phyloP scores from a whole-genome alignment of 2,113 vertebrate genomes.

The Pungitius pungitius region DNA sequence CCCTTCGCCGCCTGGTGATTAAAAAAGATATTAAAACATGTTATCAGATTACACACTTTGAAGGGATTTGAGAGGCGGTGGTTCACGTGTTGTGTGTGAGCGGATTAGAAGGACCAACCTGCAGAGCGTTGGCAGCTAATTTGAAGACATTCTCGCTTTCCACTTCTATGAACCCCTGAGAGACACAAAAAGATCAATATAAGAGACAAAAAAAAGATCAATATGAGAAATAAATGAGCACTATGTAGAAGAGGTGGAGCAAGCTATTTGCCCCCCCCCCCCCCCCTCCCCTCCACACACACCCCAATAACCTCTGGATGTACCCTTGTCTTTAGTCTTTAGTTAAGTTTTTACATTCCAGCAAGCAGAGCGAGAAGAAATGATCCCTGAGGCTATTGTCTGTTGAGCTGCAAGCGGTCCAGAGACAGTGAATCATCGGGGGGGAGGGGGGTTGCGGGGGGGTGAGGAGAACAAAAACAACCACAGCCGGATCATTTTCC shows the following conservation, averaged over 20 bases:
- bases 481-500: background rate
- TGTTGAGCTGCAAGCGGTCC: constrained; percentile 42
- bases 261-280: background rate
- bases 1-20: constrained; percentile 91
- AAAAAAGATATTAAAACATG: background rate
- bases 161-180: constrained; percentile 94
- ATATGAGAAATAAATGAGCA: constrained; percentile 20
- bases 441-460: constrained; percentile 22
- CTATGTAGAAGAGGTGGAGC: constrained; percentile 4
- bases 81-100: constrained; percentile 7
- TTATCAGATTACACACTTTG: constrained; percentile 35
- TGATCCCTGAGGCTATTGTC: constrained; percentile 59
- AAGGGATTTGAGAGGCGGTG: background rate
- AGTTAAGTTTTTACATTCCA: constrained; percentile 56
- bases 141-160: constrained; percentile 98
- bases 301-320: constrained; percentile 28
- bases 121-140: constrained; percentile 94
- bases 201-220: constrained; percentile 9
- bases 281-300: no score
- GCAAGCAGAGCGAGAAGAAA: constrained; percentile 49
- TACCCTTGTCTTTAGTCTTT: constrained; percentile 37
- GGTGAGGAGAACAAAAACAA: constrained; percentile 16
- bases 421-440: constrained; percentile 67
- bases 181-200: constrained; percentile 18
- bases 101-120: constrained; percentile 82